Evolutionary conservation across 2,113 vertebrate genomes (phyloP).

Genomic region (Ceratotherium simum): DNA sequence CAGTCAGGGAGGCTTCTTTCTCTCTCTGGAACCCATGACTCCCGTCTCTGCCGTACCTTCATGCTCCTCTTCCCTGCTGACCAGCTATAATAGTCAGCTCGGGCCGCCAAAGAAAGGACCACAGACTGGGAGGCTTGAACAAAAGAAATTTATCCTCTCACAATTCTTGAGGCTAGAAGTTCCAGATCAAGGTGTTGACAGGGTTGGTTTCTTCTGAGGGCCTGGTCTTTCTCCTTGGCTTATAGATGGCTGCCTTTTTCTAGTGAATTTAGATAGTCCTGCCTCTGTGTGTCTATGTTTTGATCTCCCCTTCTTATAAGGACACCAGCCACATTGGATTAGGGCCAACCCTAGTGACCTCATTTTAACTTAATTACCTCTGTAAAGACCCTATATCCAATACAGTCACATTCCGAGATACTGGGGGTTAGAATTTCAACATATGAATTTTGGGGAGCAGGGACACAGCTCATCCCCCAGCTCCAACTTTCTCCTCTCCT

Average conservation of each 20-base stretch:
- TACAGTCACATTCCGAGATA: neutral
- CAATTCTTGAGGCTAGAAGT: neutral
- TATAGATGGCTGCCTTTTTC: accelerated
- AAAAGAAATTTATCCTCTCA: no score
- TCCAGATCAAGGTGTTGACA: no score
- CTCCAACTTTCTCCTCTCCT: neutral
- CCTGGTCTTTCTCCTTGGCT: neutral
- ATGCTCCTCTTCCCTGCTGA: neutral
- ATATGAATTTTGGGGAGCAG: neutral
- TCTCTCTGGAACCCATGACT: neutral
- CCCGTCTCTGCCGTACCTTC: neutral
- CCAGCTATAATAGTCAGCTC: neutral
- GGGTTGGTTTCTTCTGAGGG: no score
- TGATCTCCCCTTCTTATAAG: neutral
- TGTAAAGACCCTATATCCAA: neutral
- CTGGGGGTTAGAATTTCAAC: neutral
- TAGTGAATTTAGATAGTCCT: no score
- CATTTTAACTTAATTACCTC: neutral
- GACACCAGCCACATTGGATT: neutral
- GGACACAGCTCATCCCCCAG: neutral
- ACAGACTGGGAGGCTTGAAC: neutral
- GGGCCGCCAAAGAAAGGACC: neutral
- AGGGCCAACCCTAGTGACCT: no score
- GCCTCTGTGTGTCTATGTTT: no score
- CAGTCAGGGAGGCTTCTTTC: neutral